phyloP scores from a whole-genome alignment of 2,113 vertebrate genomes.

The Dolichotis patagonum region DNA sequence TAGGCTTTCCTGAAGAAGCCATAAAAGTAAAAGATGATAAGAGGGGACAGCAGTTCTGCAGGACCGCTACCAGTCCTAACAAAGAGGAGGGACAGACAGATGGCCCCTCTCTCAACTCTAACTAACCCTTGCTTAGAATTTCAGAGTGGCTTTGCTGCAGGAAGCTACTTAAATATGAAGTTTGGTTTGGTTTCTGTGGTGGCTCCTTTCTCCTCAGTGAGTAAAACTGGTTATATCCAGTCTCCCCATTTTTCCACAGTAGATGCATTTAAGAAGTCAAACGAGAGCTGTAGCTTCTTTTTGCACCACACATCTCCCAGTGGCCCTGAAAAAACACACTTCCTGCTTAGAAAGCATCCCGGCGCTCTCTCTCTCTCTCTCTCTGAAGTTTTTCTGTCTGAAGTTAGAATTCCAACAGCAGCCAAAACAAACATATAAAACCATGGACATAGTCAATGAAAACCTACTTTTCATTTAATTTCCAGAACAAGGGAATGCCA shows the following conservation, averaged over 20 bases:
- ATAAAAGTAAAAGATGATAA: conserved; percentile 44
- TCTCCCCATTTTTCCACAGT: not conserved
- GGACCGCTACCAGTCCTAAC: not conserved
- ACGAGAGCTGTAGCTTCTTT: not conserved
- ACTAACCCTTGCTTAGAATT: not conserved
- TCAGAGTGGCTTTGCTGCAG: not conserved
- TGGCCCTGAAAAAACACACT: conserved; percentile 13
- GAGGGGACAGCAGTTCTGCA: conserved; percentile 1
- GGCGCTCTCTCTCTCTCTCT: not conserved
- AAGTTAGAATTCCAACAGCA: not conserved
- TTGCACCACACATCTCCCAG: conserved; percentile 21
- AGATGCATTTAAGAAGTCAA: not conserved
- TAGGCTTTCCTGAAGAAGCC: conserved; percentile 59
- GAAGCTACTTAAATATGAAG: conserved; percentile 2
- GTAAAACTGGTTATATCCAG: not conserved
- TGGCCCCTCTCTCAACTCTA: not conserved
- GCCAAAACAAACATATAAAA: not conserved
- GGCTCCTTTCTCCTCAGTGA: not conserved
- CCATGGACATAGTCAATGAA: not conserved
- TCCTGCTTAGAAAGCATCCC: not conserved
- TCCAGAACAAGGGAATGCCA: not conserved
- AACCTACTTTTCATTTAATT: conserved; percentile 17
- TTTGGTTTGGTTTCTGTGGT: not conserved
- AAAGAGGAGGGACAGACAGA: not conserved
- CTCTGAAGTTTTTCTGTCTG: not conserved